phyloP scores from a whole-genome alignment of 2,888 invertebrate species.

The Drosophila stalkeri region DNA sequence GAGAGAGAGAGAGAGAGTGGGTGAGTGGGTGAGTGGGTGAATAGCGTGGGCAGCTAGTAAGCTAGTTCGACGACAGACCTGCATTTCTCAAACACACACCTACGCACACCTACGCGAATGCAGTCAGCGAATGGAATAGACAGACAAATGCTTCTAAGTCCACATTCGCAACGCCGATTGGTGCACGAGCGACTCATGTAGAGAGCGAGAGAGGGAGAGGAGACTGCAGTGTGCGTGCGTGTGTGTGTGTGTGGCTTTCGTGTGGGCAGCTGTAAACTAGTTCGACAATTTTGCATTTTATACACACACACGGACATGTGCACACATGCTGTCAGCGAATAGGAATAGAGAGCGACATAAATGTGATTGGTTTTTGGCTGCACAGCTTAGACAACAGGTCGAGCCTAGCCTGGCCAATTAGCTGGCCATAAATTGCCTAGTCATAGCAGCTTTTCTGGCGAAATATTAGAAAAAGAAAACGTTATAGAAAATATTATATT shows the following conservation, averaged over 20 bases:
- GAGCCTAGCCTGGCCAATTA: conserved; percentile 17
- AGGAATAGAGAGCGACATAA: conserved; percentile 41
- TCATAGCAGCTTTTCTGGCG: not conserved
- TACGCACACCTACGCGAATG: not conserved
- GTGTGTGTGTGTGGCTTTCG: conserved; percentile 9
- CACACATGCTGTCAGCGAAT: conserved; percentile 43
- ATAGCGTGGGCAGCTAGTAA: conserved; percentile 2
- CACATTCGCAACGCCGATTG: conserved; percentile 68
- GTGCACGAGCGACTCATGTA: conserved; percentile 50
- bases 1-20: not conserved
- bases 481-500: too few species aligned
- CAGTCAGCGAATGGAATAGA: conserved; percentile 55
- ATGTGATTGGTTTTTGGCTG: conserved; percentile 46
- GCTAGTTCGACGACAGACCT: conserved; percentile 12
- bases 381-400: conserved; percentile 5
- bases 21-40: not conserved
- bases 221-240: not conserved
- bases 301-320: conserved; percentile 6
- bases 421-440: not conserved
- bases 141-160: conserved; percentile 61
- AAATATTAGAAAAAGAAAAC: not conserved
- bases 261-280: conserved; percentile 16
- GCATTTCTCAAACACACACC: conserved; percentile 10
- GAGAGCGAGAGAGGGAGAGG: not conserved
- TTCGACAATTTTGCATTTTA: conserved; percentile 9